These are phyloP conservation scores for Indicator indicator DNA, from an alignment of 2,113 vertebrate genomes.

Conservation along the genomic window DNA sequence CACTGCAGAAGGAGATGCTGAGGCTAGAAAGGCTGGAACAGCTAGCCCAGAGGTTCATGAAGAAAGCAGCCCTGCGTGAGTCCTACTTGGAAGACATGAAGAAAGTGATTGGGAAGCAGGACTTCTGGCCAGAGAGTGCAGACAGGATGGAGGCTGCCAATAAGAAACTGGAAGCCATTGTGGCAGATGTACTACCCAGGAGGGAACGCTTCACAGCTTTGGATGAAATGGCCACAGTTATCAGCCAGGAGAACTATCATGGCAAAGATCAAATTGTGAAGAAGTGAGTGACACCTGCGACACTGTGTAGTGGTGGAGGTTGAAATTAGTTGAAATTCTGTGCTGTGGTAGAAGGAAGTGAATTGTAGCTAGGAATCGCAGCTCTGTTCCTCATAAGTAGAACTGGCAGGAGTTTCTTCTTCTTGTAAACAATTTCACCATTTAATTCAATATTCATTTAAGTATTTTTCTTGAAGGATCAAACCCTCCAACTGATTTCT, in stretches of 20 bases:
- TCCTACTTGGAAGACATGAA: constrained; percentile 83
- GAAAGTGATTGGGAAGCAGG: constrained; percentile 78
- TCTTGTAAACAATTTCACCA: background rate
- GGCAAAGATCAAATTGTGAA: constrained; percentile 75
- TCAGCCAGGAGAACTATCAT: constrained; percentile 85
- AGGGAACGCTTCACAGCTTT: constrained; percentile 84
- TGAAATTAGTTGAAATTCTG: background rate
- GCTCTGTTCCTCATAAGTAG: background rate
- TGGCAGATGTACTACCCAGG: constrained; percentile 82
- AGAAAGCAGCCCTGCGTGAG: constrained; percentile 85
- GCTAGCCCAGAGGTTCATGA: constrained; percentile 82
- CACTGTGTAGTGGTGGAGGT: background rate
- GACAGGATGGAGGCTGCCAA: constrained; percentile 77
- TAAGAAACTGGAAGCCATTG: constrained; percentile 85
- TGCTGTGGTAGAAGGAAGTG: background rate
- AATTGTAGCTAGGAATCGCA: background rate
- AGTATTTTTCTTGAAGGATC: background rate
- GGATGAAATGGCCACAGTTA: constrained; percentile 75
- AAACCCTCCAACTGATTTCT: background rate
- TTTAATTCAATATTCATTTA: no score
- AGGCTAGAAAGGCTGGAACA: constrained; percentile 87
- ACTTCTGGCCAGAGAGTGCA: constrained; percentile 63
- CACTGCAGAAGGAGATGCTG: constrained; percentile 81
- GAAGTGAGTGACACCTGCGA: constrained; percentile 68
- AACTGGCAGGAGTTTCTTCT: background rate